These are phyloP conservation scores for Rotaria macrura DNA, from an alignment of 2,888 invertebrate genomes.

Conservation along the genomic window DNA sequence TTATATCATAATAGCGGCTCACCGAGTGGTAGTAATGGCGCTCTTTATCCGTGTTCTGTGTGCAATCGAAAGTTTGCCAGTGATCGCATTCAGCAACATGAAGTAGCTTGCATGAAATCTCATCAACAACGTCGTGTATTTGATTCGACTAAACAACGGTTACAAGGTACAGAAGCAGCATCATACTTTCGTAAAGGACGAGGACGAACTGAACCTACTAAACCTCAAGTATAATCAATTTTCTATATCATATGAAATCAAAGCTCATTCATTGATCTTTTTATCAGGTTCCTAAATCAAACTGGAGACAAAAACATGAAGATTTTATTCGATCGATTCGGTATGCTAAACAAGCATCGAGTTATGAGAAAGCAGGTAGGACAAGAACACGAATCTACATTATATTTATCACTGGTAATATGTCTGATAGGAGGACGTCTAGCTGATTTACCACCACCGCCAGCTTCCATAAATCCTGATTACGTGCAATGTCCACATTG, in stretches of 20 bases:
- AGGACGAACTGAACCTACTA: constrained; percentile 37
- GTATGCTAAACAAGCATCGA: constrained; percentile 43
- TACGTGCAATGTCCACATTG: constrained; percentile 82
- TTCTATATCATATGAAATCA: too few relatives aligned
- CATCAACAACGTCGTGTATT: constrained; percentile 43
- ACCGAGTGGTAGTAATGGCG: background rate
- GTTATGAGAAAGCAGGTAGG: constrained; percentile 38
- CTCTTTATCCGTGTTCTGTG: constrained; percentile 56
- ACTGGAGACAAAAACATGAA: constrained; percentile 45
- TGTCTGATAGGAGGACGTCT: constrained; percentile 72
- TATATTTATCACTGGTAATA: too few relatives aligned
- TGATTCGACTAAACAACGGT: constrained; percentile 43
- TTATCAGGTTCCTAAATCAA: constrained; percentile 27
- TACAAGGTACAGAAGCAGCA: constrained; percentile 78
- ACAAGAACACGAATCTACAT: constrained; percentile 43
- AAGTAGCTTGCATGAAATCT: constrained; percentile 38
- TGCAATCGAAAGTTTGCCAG: constrained; percentile 70
- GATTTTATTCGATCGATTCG: constrained; percentile 43
- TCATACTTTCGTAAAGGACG: constrained; percentile 56
- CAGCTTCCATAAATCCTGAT: constrained; percentile 67
- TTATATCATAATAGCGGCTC: background rate
- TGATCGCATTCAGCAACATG: constrained; percentile 57
- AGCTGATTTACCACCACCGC: constrained; percentile 68
- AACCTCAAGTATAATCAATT: background rate
- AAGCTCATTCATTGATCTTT: too few relatives aligned